A percentile compares a stretch with the other conserved stretches of the same genome.
These are phyloP conservation scores for Euphydryas editha DNA, from an alignment of 2,888 invertebrate species.

Conservation along the genomic window DNA sequence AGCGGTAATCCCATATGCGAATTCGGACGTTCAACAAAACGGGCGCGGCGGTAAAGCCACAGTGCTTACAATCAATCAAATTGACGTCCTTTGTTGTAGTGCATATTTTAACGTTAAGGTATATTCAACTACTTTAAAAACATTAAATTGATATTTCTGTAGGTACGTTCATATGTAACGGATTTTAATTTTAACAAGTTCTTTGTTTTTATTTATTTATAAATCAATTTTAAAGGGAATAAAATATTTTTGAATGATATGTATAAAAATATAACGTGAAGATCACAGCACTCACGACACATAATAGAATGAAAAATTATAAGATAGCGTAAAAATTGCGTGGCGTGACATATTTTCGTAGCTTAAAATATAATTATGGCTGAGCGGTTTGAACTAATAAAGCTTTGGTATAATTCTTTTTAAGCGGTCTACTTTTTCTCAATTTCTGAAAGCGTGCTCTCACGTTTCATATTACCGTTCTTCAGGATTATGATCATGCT, in stretches of 20 bases:
- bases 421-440: slow-evolving; percentile 37
- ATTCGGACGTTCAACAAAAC: slow-evolving; percentile 24
- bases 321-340: too few relatives aligned
- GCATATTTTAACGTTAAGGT: slow-evolving; percentile 31
- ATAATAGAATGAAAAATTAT: too few relatives aligned
- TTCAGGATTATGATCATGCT: slow-evolving; percentile 48
- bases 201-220: too few relatives aligned
- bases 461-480: slow-evolving; percentile 56
- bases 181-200: too few relatives aligned
- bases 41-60: slow-evolving; percentile 13
- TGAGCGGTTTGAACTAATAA: slow-evolving; percentile 9
- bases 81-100: slow-evolving; percentile 35
- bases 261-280: too few relatives aligned
- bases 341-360: neutral
- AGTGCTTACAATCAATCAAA: slow-evolving; percentile 34
- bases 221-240: too few relatives aligned
- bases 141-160: too few relatives aligned
- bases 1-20: slow-evolving; percentile 30
- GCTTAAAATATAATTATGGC: neutral
- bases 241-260: too few relatives aligned
- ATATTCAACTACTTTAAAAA: neutral
- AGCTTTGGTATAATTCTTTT: slow-evolving; percentile 25
- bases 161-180: too few relatives aligned
- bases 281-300: too few relatives aligned
- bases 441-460: slow-evolving; percentile 41